Base-by-base conservation (phyloP, 92 coral and sea anemone genomes). In the Nematostella vectensis region DNA sequence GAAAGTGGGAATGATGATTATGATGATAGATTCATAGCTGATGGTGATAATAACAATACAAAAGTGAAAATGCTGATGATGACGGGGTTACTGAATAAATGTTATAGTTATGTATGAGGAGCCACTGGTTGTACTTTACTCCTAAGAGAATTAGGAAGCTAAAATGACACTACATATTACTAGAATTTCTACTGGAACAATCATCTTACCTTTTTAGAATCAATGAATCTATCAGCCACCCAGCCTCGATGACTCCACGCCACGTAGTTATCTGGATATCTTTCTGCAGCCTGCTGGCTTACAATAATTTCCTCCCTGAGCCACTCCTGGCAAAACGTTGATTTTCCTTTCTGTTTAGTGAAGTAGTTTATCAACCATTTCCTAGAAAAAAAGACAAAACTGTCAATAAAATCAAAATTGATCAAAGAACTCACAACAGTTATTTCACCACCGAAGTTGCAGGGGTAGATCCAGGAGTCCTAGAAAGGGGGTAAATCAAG, bases 211-310 rank as follows among this genome's bases (percentile, higher is more conserved):
- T 63, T 70, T 45, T 71, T 76, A 20, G 75, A 52, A 29, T 68
- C 53, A 49, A 85, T 55, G 58, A 81, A 86, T 25, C 61, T 38
- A 20, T 71, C 79, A 29, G 81, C 74, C 11, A 91, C 70, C 98
- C 95, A 91, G n/a, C 82, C 79, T 24, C 96, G 58, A 67, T 91
- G 93, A 50, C 83, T 79, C 98, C 98, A 91, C 0, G 88, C 87
- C 12, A 74, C 69, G 71, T 86, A 91, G 63, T 91, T 85, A 55
- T 91, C 96, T 16, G 82, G 76, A 54, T 91, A 81, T 3, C 61
- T 52, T 54, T 82, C 98, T 12, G 80, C 95, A 54, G 83, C 78
- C 29, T 71, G 71, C 9, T 70, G 79, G 29, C 79, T 57, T 11
- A 86, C 23, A 2, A 58, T 69, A 54, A 91, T 62, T 50, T 91